Evolutionary conservation across 2,797 vertebrate genomes (phyloP), one percentile per base, ranked within the genome.

Genomic region (Protosalanx chinensis): DNA sequence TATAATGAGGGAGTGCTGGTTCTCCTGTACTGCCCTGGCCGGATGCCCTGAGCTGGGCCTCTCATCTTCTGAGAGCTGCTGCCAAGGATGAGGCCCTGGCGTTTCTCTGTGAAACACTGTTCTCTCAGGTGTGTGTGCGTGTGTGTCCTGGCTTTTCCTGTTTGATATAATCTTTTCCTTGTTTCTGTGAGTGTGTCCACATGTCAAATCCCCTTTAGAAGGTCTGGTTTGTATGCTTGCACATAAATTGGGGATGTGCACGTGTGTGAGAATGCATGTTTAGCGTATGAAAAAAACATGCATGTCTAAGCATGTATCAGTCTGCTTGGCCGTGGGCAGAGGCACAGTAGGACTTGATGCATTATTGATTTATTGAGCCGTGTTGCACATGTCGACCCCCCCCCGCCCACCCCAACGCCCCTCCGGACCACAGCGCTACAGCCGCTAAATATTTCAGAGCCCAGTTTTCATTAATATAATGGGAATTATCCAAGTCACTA

Each of bases 391-490:
- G 88, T 85, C 73, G 81, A 75, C 79, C 70, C 20, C 79, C 79
- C 80, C 78, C 76, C 79, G 75, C 80, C 75, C 76, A 69, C 76
- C 41, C 75, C 76, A 69, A 74, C 41, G 72, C 62, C 61, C 68
- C n/a, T 18, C 37, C 27, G 72, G 49, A 63, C 63, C 63, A 72
- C 76, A 27, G 74, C 4, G 27, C 64, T 62, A 58, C 51, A 74
- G 79, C 71, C 79, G 81, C 77, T 90, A 85, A 90, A 90, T 90
- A 90, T 88, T 89, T 89, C 83, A 90, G 67, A 74, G 76, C 23
- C 23, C 78, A 73, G 78, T 87, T 89, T 89, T 90, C 84, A 89
- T 87, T 87, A 87, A 73, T 85, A 87, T 89, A 88, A 90, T 90
- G 84, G 82, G 79, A 90, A 90, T 89, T 84, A 87, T 90, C 79